phyloP scores from a whole-genome alignment of 2,888 invertebrate genomes.

The Cynaeus angustus region DNA sequence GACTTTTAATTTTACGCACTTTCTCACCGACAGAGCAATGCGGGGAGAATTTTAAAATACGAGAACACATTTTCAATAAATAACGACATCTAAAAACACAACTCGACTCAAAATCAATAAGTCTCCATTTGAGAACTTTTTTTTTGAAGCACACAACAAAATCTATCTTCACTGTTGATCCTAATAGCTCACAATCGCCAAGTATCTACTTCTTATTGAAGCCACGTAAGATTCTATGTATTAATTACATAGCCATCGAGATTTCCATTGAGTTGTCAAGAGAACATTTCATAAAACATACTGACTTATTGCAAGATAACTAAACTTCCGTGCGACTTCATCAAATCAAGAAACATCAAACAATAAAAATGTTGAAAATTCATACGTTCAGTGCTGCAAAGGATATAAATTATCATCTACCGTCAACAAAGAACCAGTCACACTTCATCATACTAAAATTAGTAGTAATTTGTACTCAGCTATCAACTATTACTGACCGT shows the following conservation, averaged over 20 bases:
- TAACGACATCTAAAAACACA: too few relatives aligned
- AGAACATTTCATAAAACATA: conserved; percentile 44
- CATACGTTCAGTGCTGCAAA: conserved; percentile 26
- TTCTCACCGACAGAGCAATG: not conserved
- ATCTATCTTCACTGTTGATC: not conserved
- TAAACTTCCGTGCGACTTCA: conserved; percentile 35
- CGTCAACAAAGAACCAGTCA: conserved; percentile 44
- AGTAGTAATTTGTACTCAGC: conserved; percentile 48
- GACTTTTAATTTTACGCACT: conserved; percentile 12
- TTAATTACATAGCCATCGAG: conserved; percentile 43
- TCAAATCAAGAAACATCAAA: conserved; percentile 34
- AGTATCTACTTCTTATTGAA: conserved; percentile 37
- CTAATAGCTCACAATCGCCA: conserved; percentile 16
- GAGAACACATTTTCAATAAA: not conserved
- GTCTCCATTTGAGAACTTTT: too few relatives aligned
- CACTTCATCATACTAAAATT: conserved; percentile 50
- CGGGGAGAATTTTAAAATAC: too few relatives aligned
- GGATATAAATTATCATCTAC: conserved; percentile 40
- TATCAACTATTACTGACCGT: conserved; percentile 42
- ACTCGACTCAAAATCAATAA: too few relatives aligned
- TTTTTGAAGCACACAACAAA: not conserved
- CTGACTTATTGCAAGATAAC: conserved; percentile 39
- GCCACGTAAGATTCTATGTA: conserved; percentile 38
- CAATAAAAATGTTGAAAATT: conserved; percentile 40
- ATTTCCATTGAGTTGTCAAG: conserved; percentile 48